phyloP scores from a whole-genome alignment of 2,888 invertebrate genomes.

The Lydus trimaculatus region DNA sequence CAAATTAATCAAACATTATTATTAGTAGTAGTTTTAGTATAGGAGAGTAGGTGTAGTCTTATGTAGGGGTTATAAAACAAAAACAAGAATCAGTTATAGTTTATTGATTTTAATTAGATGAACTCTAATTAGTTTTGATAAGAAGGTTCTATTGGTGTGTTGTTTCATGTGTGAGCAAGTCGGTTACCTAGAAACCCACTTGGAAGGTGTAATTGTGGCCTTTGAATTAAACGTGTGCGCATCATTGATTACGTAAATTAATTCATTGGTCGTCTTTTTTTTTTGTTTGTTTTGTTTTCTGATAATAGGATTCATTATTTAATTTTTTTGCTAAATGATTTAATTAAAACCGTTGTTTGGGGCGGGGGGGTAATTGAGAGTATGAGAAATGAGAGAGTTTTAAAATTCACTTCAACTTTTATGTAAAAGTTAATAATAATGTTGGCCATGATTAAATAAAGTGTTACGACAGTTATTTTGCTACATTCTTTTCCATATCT shows the following conservation, averaged over 20 bases:
- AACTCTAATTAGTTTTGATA: conserved; percentile 13
- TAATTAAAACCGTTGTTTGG: neutral
- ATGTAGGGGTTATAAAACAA: too few species aligned
- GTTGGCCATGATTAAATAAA: conserved; percentile 16
- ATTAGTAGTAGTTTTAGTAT: too few species aligned
- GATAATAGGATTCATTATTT: neutral
- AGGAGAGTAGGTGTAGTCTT: too few species aligned
- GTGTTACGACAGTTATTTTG: conserved; percentile 35
- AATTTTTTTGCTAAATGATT: neutral
- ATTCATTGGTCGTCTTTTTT: too few species aligned
- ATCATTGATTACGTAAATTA: conserved; percentile 26
- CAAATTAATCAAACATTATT: neutral
- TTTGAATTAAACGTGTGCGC: conserved; percentile 16
- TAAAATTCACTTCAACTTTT: conserved; percentile 24
- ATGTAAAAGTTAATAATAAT: neutral
- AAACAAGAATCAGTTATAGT: neutral
- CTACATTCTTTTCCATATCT: conserved; percentile 28
- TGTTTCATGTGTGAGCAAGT: conserved; percentile 27
- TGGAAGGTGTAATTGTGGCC: conserved; percentile 22
- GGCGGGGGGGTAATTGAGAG: too few species aligned
- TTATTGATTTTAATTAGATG: conserved; percentile 2
- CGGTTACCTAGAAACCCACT: conserved; percentile 35
- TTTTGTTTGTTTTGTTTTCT: neutral
- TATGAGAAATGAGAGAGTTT: conserved; percentile 33
- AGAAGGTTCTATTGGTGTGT: conserved; percentile 6